phyloP scores from a whole-genome alignment of 2,888 invertebrate species.

The Drosophila merina region DNA sequence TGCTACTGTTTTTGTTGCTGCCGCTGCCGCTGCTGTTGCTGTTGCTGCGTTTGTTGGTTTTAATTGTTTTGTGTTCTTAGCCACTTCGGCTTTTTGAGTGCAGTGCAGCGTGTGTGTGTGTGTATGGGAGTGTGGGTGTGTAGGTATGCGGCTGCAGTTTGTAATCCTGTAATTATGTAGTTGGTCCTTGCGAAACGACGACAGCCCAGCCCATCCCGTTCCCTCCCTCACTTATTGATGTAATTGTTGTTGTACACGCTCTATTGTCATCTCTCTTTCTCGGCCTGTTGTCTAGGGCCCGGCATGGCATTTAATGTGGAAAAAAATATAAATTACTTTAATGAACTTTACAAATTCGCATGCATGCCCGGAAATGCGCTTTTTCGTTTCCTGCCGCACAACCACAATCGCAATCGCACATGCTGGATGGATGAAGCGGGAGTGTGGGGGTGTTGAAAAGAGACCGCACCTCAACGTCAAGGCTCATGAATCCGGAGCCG shows the following conservation, averaged over 20 bases:
- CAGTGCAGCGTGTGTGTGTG: conserved; percentile 55
- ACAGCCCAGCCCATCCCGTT: conserved; percentile 6
- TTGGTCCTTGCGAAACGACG: conserved; percentile 60
- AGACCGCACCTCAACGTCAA: conserved; percentile 59
- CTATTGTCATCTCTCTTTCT: conserved; percentile 3
- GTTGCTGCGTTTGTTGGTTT: conserved; percentile 71
- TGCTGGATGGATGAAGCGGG: not conserved
- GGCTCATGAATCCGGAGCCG: conserved; percentile 34
- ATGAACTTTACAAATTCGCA: conserved; percentile 78
- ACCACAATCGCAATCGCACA: conserved; percentile 21
- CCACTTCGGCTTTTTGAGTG: conserved; percentile 78
- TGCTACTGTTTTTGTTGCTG: conserved; percentile 37
- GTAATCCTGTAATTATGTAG: conserved; percentile 79
- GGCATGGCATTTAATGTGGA: conserved; percentile 73
- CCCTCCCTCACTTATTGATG: conserved; percentile 68
- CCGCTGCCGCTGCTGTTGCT: conserved; percentile 16
- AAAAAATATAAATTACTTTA: conserved; percentile 75
- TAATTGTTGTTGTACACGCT: conserved; percentile 63
- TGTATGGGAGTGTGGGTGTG: conserved; percentile 21
- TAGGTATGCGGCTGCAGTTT: conserved; percentile 64
- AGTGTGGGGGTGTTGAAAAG: not conserved
- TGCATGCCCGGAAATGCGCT: conserved; percentile 76
- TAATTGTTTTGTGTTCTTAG: conserved; percentile 79
- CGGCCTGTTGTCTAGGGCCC: conserved; percentile 53
- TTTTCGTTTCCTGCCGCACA: conserved; percentile 67